phyloP scores from a whole-genome alignment of 2,888 invertebrate species.

The Rotaria macrura region DNA sequence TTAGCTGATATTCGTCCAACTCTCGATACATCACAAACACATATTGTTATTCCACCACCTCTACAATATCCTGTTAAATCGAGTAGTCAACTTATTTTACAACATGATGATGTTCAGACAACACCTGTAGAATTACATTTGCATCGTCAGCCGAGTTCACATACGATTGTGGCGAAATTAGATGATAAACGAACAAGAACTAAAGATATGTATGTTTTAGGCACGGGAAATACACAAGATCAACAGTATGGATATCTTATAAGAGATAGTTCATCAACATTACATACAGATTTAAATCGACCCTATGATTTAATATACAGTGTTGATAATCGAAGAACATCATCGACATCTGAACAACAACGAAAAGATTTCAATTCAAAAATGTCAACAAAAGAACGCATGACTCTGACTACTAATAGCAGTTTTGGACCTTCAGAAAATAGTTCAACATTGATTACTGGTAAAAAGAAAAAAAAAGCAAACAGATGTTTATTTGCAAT shows the following conservation, averaged over 20 bases:
- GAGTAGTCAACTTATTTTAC: not conserved
- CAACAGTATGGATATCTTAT: not conserved
- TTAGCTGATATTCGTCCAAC: not conserved
- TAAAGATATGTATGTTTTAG: conserved; percentile 13
- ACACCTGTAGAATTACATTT: not conserved
- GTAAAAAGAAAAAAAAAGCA: not conserved
- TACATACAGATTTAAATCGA: conserved; percentile 7
- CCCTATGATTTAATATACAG: not conserved
- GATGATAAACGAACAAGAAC: not conserved
- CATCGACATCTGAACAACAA: not conserved
- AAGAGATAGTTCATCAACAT: not conserved
- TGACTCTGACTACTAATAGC: not conserved
- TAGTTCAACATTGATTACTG: not conserved
- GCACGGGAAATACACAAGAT: not conserved
- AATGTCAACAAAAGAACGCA: not conserved
- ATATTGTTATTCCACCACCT: not conserved
- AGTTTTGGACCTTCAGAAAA: not conserved
- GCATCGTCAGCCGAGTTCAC: not conserved
- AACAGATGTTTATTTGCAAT: no score
- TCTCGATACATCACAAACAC: not conserved
- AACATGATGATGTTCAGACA: not conserved
- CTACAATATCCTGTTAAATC: not conserved
- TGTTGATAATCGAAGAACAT: not conserved
- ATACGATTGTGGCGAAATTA: not conserved
- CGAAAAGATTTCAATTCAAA: not conserved